A percentile compares a stretch with the other conserved stretches of the same genome.
These are phyloP conservation scores for Lacerta viridis DNA, from an alignment of 2,797 vertebrate species.

Conservation along the genomic window DNA sequence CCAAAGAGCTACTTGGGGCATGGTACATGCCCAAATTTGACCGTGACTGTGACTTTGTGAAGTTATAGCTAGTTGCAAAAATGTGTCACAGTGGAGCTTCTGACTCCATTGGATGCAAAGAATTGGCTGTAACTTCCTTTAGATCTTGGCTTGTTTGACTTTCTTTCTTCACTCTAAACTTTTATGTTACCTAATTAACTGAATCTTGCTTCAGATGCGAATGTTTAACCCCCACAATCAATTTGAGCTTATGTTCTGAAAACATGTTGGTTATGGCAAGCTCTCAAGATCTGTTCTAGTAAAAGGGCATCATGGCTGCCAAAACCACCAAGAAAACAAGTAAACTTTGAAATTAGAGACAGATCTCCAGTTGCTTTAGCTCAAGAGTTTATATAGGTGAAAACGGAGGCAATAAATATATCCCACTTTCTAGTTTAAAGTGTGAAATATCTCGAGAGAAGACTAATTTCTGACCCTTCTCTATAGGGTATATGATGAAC, in stretches of 20 bases:
- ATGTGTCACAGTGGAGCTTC: neutral
- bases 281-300: neutral
- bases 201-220: neutral
- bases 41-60: neutral
- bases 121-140: neutral
- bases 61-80: neutral
- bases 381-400: accelerated
- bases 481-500: neutral
- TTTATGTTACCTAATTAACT: neutral
- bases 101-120: neutral
- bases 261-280: neutral
- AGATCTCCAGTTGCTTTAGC: neutral
- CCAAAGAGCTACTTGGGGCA: neutral
- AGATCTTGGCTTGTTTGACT: neutral
- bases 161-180: neutral
- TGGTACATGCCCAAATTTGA: neutral
- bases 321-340: neutral
- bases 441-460: neutral
- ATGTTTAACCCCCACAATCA: too few relatives aligned
- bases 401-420: neutral
- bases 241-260: neutral
- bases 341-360: neutral
- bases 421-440: neutral
- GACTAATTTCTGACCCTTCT: neutral
- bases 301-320: neutral